Conservation (phyloP, 2,797 vertebrate species). For the Sphenopsis melanotis region DNA sequence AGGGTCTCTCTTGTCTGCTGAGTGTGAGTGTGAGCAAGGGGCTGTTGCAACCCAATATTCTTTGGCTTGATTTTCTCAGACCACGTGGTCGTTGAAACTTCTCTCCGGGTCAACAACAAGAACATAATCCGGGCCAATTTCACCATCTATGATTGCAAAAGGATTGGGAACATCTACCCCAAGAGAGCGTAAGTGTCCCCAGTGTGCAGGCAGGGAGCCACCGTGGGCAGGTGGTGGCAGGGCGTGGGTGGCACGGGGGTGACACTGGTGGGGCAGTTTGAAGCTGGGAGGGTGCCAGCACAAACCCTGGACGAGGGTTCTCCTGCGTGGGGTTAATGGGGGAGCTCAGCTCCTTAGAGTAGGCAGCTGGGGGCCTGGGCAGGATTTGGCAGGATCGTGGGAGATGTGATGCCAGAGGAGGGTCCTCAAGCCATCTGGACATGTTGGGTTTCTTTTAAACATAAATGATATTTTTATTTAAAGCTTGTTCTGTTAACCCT, state of each 20-base stretch:
- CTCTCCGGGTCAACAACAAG: slow-evolving; percentile 85
- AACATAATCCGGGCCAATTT: slow-evolving; percentile 87
- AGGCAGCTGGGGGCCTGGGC: not conserved
- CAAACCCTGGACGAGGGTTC: rapidly evolving
- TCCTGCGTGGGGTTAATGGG: not conserved
- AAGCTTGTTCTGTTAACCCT: slow-evolving; percentile 53
- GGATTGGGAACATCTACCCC: slow-evolving; percentile 82
- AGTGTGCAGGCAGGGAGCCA: rapidly evolving
- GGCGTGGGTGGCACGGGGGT: rapidly evolving
- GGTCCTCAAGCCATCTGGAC: slow-evolving; percentile 59
- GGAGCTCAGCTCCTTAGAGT: not conserved
- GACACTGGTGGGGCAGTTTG: not conserved
- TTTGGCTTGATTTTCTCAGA: slow-evolving; percentile 76
- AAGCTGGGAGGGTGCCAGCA: not conserved
- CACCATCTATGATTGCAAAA: slow-evolving; percentile 91
- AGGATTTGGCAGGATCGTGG: not conserved
- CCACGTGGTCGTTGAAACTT: slow-evolving; percentile 85
- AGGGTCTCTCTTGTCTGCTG: slow-evolving; percentile 17
- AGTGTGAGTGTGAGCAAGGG: not conserved
- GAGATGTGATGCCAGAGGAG: slow-evolving; percentile 1
- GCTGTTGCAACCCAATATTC: slow-evolving; percentile 52
- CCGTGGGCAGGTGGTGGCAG: rapidly evolving
- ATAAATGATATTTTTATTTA: not conserved
- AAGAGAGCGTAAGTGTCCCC: slow-evolving; percentile 84
- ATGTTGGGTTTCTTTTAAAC: not conserved